Percentiles rank a stretch among this genome's conserved stretches.
Conservation (phyloP, 1,140 invertebrate genomes). For the Pogonomyrmex barbatus region DNA sequence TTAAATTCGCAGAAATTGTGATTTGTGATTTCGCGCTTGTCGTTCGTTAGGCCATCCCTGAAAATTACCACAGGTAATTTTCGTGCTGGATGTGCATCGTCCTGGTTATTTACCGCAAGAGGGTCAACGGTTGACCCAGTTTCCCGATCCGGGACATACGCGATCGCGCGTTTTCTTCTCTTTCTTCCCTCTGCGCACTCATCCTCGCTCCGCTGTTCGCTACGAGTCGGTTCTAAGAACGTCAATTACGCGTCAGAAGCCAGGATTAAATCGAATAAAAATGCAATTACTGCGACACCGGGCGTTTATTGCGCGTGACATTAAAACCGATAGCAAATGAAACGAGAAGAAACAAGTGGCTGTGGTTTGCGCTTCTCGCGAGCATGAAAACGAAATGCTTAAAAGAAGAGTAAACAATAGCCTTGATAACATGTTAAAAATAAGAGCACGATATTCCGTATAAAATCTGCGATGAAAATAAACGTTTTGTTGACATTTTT, state of each 20-base stretch:
- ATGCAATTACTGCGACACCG: constrained; percentile 38
- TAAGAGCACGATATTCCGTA: background rate
- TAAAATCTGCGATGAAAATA: background rate
- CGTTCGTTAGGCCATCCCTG: constrained; percentile 24
- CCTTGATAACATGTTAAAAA: constrained; percentile 4
- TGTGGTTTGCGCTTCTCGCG: background rate
- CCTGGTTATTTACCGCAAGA: constrained; percentile 73
- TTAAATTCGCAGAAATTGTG: constrained; percentile 21
- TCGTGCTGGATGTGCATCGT: constrained; percentile 38
- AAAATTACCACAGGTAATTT: constrained; percentile 65
- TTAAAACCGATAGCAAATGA: constrained; percentile 16
- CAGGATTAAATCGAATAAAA: constrained; percentile 60
- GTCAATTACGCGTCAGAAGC: constrained; percentile 38
- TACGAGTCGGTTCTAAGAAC: constrained; percentile 14
- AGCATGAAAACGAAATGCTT: background rate
- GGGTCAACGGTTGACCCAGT: constrained; percentile 84
- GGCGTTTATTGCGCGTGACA: constrained; percentile 15
- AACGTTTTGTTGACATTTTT: background rate
- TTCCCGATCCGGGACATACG: constrained; percentile 69
- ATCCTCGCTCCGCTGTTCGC: background rate
- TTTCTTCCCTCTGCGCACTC: background rate
- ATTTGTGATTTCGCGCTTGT: background rate
- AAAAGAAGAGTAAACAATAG: background rate
- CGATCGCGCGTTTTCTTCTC: constrained; percentile 49
- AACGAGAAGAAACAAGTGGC: constrained; percentile 14